Evolutionary conservation across 2,797 vertebrate genomes (phyloP).

Genomic region (Ptychadena robeensis): DNA sequence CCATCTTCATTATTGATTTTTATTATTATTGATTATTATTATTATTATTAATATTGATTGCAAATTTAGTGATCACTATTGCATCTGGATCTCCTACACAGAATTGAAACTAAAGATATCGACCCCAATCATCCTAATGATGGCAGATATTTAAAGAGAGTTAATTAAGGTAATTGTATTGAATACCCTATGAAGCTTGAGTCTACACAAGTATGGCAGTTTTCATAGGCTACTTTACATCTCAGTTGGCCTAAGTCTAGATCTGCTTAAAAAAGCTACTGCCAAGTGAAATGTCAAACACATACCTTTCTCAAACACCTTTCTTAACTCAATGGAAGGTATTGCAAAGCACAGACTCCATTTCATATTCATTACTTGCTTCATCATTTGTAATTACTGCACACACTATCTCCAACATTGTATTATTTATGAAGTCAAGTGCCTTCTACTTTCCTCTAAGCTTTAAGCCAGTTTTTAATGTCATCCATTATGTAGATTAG

Average conservation of each 20-base stretch:
- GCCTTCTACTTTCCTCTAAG: slow-evolving; percentile 29
- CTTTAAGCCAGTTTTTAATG: slow-evolving; percentile 26
- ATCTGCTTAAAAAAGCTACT: background rate
- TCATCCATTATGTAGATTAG: slow-evolving; percentile 49
- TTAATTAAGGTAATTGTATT: no score
- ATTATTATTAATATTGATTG: no score
- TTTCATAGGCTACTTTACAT: no score
- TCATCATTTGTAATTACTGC: slow-evolving; percentile 41
- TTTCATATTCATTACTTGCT: slow-evolving; percentile 39
- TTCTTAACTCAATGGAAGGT: background rate
- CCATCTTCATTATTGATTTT: no score
- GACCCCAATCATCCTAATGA: no score
- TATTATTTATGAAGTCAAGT: slow-evolving; percentile 48
- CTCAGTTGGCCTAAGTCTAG: background rate
- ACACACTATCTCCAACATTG: slow-evolving; percentile 10
- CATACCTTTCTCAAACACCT: background rate
- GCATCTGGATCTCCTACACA: no score
- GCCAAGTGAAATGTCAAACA: background rate
- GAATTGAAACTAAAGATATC: no score
- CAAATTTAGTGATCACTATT: no score
- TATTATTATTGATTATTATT: no score
- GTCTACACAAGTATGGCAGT: background rate
- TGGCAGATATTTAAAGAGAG: no score
- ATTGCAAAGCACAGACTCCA: background rate
- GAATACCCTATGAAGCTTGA: no score